Conservation (phyloP, 30 jellyfish, hydroid and myxozoan species). For the Nemopilema nomurai region DNA sequence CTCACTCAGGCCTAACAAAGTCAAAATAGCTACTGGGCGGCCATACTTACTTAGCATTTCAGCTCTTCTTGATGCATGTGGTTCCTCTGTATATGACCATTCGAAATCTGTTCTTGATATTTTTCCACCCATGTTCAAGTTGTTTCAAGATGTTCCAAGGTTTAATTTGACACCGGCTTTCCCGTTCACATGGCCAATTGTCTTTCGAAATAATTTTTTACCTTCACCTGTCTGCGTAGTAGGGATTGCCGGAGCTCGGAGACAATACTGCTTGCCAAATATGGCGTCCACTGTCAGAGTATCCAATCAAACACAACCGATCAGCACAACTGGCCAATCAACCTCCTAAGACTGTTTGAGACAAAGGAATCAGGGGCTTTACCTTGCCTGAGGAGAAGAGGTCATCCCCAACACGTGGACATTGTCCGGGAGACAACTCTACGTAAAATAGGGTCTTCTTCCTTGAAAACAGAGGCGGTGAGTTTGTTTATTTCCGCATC, state of each 20-base stretch:
- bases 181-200: not conserved
- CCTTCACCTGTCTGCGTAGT: not conserved
- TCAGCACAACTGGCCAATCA: not conserved
- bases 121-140: slow-evolving; percentile 78
- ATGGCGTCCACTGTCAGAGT: not conserved
- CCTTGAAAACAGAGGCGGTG: not conserved
- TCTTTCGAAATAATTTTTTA: not conserved
- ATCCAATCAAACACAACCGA: not conserved
- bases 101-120: slow-evolving; percentile 77
- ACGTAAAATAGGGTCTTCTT: no score
- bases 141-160: not conserved
- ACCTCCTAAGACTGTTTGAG: not conserved
- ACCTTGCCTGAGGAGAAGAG: no score
- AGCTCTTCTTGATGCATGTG: slow-evolving; percentile 91
- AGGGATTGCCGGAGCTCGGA: not conserved
- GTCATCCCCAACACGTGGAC: not conserved
- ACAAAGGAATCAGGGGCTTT: not conserved
- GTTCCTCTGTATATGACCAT: slow-evolving; percentile 86
- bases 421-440: no score
- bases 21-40: not conserved
- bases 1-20: slow-evolving; percentile 7
- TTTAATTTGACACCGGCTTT: not conserved
- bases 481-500: not conserved
- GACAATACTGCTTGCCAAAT: not conserved
- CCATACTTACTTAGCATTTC: slow-evolving; percentile 80